Evolutionary conservation across 2,888 invertebrate genomes (phyloP), one percentile per base, ranked within the genome.

Genomic region (Palloptera scutellata): DNA sequence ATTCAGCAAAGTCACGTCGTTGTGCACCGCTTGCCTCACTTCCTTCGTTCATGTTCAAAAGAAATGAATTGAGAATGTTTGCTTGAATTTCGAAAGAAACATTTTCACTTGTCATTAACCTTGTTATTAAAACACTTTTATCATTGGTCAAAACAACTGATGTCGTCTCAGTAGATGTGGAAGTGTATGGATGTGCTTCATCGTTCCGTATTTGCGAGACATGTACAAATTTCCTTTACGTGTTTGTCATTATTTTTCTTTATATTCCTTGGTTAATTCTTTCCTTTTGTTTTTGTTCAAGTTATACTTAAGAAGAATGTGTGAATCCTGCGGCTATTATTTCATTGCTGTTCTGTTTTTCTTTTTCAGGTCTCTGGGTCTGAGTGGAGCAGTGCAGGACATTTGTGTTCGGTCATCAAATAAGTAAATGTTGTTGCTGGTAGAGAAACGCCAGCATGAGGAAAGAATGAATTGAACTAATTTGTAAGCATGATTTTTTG

Each of bases 111-210:
- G 81, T 79, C 79, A 79, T 81, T 79, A 79, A 81, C 76, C 75
- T 79, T 82, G 79, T 81, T 81, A 79, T 80, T 77, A 77, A 78
- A 83, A 77, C 82, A 81, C 81, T 83, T 80, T 78, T 79, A 73
- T 74, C 72, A 73, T 73, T 74, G 73, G 65, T 70, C 74, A 75
- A 74, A 80, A 79, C 81, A 81, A 78, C 82, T 83, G 81, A 79
- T 81, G 81, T 76, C 71, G 75, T 40, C 19, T 19, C 57, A 61
- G 61, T 53, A 61, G 53, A 15, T 66, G 62, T 63, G 60, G 41
- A 53, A 13, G 55, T 66, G 68, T 45, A 40, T 42, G 12, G 42
- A 53, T 40, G 52, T 65, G 62, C 61, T 61, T 61, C 61, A 19
- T 52, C 55, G 62, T 70, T 63, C 66, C 60, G 15, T 51, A 58